Evolutionary conservation across 2,797 vertebrate genomes (phyloP).

Genomic region (Cottoperca gobio): DNA sequence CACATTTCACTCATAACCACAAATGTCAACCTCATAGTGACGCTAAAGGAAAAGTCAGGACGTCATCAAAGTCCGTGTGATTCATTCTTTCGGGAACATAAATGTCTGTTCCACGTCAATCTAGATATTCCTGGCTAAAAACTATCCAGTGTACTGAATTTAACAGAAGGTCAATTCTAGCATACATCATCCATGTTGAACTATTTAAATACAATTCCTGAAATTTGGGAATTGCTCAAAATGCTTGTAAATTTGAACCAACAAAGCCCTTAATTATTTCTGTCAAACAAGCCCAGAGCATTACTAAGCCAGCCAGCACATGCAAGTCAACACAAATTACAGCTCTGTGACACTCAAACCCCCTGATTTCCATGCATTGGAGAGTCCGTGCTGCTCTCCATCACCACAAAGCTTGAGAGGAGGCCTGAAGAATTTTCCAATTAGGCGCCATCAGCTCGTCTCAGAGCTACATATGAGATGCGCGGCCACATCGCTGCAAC

Average conservation of each 20-base stretch:
- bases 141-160: not conserved
- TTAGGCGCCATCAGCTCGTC: conserved; percentile 49
- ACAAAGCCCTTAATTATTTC: conserved; percentile 22
- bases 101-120: not conserved
- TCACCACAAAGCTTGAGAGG: conserved; percentile 37
- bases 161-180: not conserved
- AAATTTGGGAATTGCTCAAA: conserved; percentile 4
- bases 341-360: conserved; percentile 36
- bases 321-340: conserved; percentile 49
- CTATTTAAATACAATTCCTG: not conserved
- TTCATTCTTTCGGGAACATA: not conserved
- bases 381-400: conserved; percentile 41
- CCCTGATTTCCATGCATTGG: conserved; percentile 34
- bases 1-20: not conserved
- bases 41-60: not conserved
- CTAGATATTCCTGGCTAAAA: not conserved
- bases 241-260: not conserved
- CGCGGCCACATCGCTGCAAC: conserved; percentile 67
- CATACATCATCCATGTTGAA: not conserved
- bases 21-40: conserved; percentile 1
- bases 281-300: conserved; percentile 15
- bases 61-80: not conserved
- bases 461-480: conserved; percentile 76
- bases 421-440: conserved; percentile 68
- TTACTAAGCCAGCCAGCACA: conserved; percentile 7